Evolutionary conservation across 2,888 invertebrate species (phyloP).

Genomic region (Drosophila siamana): DNA sequence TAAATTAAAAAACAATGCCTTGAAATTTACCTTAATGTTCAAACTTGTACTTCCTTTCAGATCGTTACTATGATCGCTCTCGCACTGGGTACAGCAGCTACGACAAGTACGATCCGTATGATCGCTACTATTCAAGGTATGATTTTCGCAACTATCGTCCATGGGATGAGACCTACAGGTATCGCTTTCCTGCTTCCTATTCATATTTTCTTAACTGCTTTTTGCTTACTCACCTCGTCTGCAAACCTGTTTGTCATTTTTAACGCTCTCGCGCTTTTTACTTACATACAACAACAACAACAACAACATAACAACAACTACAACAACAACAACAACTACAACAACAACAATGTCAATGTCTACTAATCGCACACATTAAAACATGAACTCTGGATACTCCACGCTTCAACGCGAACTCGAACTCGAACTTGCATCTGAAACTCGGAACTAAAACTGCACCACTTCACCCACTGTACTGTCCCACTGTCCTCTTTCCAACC

Average conservation of each 20-base stretch:
- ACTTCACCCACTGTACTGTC: conserved; percentile 27
- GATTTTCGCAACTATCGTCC: conserved; percentile 85
- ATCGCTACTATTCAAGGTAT: conserved; percentile 84
- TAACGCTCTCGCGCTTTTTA: conserved; percentile 68
- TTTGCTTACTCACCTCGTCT: conserved; percentile 16
- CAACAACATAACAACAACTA: conserved; percentile 36
- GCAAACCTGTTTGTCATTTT: conserved; percentile 32
- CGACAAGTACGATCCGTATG: conserved; percentile 82
- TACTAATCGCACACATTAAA: conserved; percentile 51
- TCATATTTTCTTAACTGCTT: conserved; percentile 5
- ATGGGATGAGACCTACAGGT: conserved; percentile 85
- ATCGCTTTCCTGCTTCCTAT: conserved; percentile 64
- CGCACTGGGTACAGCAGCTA: conserved; percentile 47
- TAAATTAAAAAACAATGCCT: too few species aligned
- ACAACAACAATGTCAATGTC: conserved; percentile 44
- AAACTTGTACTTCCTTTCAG: conserved; percentile 54
- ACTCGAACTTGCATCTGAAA: conserved; percentile 23
- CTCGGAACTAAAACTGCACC: conserved; percentile 43
- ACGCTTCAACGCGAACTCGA: conserved; percentile 25
- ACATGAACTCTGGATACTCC: conserved; percentile 69
- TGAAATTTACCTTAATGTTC: too few species aligned
- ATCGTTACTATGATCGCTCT: conserved; percentile 83
- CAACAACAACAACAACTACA: conserved; percentile 45
- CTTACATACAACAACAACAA: conserved; percentile 75
- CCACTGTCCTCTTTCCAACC: conserved; percentile 34